Evolutionary conservation across 2,113 vertebrate genomes (phyloP).

Genomic region (Maccullochella peelii): DNA sequence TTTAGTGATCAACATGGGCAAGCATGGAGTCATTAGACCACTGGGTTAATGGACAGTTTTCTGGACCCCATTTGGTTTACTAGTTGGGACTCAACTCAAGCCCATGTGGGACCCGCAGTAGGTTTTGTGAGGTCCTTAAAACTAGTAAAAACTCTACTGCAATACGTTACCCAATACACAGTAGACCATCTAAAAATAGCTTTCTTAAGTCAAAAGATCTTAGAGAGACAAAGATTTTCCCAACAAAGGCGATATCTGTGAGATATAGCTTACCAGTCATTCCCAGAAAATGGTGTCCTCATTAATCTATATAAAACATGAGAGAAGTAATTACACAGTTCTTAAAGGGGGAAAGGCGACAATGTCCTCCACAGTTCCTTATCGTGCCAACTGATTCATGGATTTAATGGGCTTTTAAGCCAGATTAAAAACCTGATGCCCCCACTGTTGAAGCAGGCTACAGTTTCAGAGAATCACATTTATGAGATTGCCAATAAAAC

Average conservation of each 20-base stretch:
- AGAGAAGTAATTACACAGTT: constrained; percentile 63
- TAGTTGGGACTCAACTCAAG: background rate
- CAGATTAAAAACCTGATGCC: constrained; percentile 80
- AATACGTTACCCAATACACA: background rate
- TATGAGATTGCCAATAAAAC: constrained; percentile 74
- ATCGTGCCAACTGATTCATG: constrained; percentile 65
- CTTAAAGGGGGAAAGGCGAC: constrained; percentile 49
- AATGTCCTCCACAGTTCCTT: constrained; percentile 49
- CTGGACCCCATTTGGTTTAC: background rate
- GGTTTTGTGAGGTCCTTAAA: constrained; percentile 12
- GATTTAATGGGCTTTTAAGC: constrained; percentile 79
- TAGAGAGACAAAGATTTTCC: background rate
- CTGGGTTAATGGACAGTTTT: background rate
- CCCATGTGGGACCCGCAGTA: background rate
- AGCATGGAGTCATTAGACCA: background rate
- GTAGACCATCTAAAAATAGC: constrained; percentile 9
- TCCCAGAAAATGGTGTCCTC: constrained; percentile 57
- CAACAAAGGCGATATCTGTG: constrained; percentile 4
- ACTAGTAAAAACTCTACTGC: background rate
- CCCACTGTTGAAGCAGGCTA: constrained; percentile 55
- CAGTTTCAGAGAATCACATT: constrained; percentile 64
- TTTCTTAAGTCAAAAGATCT: background rate
- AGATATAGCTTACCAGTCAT: constrained; percentile 29
- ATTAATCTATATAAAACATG: constrained; percentile 61
- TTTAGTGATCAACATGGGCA: background rate